Evolutionary conservation across 2,797 vertebrate species (phyloP), one percentile per base, ranked within the genome.

Genomic region (Helarctos malayanus): DNA sequence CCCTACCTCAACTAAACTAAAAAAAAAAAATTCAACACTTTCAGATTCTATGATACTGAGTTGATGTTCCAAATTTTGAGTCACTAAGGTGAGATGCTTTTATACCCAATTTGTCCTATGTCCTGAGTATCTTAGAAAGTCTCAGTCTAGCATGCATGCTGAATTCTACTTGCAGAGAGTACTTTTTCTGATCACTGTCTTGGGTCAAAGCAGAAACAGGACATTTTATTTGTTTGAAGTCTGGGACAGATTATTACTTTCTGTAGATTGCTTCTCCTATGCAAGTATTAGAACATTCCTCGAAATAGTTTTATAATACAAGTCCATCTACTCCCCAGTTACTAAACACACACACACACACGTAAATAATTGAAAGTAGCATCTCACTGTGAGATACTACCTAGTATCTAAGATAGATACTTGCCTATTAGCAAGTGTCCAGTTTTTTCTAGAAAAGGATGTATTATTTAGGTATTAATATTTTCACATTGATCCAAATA

Each of bases 391-490:
- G 59, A 93, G 41, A 52, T 25, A 56, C 18, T 29, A 73, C 12
- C 38, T 25, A 41, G 38, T 41, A 75, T 75, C 25, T 75, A 47
- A 75, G 25, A 75, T 47, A 75, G 25, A 75, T 5, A 29, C 45
- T 29, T 75, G 45, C 11, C 8, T 80, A 73, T 54, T 52, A 91
- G 21, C 9, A 83, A 83, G 49, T 52, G 71, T 47, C 19, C 12
- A 79, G n/a, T 54, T 10, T 68, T 68, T 93, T 92, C 56, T 91
- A 90, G 52, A 96, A 68, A 63, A 29, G 18, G 90, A 71, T 69
- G 3, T 7, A n/a, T 75, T 65, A 3, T 92, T 90, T 63, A 29
- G 47, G 12, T 35, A 71, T 54, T 27, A 65, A 56, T 52, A 7
- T 41, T 41, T 80, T 89, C 45, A 80, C 27, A 93, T 7, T 59